Evolutionary conservation across 2,797 vertebrate species (phyloP).

Genomic region (Apogon talboti): DNA sequence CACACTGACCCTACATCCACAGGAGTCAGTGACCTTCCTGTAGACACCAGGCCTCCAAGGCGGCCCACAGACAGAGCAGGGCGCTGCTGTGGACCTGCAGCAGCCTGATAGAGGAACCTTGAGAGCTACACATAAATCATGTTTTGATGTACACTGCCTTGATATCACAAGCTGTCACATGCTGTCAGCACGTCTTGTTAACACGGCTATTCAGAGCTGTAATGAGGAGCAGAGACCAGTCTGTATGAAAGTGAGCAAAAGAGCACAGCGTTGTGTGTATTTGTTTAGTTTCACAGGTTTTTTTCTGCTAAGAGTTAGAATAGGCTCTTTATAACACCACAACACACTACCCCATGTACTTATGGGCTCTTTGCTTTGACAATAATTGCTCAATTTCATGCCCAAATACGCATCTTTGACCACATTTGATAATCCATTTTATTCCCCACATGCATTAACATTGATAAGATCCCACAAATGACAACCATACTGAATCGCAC

Average conservation of each 20-base stretch:
- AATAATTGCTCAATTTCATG: conserved; percentile 69
- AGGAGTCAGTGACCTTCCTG: conserved; percentile 77
- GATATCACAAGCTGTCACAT: conserved; percentile 78
- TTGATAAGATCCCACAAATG: conserved; percentile 70
- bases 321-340: conserved; percentile 48
- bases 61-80: conserved; percentile 61
- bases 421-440: conserved; percentile 75
- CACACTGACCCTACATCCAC: conserved; percentile 73
- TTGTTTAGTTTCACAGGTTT: conserved; percentile 52
- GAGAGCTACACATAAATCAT: conserved; percentile 80
- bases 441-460: conserved; percentile 65
- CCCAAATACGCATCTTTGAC: conserved; percentile 72
- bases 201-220: conserved; percentile 73
- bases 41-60: conserved; percentile 68
- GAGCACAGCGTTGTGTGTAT: conserved; percentile 43
- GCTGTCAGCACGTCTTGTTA: conserved; percentile 79
- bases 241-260: conserved; percentile 64
- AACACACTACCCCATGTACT: conserved; percentile 33
- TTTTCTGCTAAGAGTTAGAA: conserved; percentile 29
- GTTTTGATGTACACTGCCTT: conserved; percentile 78
- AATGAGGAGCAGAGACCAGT: conserved; percentile 74
- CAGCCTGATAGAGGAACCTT: conserved; percentile 70
- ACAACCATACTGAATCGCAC: conserved; percentile 69
- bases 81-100: conserved; percentile 65
- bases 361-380: conserved; percentile 49